Conservation (phyloP, 1,140 invertebrate species). For the Philopotamus ludificatus region DNA sequence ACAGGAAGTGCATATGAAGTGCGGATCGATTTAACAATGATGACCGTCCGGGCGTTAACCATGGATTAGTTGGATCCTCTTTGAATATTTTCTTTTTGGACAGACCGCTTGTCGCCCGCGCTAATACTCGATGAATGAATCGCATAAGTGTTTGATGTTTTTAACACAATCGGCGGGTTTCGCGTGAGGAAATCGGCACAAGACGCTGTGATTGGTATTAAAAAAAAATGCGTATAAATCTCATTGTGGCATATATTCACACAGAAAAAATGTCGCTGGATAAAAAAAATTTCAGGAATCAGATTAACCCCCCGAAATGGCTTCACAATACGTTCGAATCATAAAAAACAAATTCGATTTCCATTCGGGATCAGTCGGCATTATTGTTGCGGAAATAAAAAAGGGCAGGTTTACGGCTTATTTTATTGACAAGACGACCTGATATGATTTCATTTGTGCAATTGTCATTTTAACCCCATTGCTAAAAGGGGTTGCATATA, state of each 20-base stretch:
- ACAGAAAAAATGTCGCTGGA: not conserved
- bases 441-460: constrained; percentile 42
- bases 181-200: too few species aligned
- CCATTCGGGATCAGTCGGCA: constrained; percentile 36
- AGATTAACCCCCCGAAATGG: constrained; percentile 31
- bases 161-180: too few species aligned
- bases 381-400: constrained; percentile 37
- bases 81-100: too few species aligned
- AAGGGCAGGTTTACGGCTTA: constrained; percentile 33
- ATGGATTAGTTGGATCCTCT: too few species aligned
- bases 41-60: too few species aligned
- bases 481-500: not conserved
- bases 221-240: too few species aligned
- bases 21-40: too few species aligned
- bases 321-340: constrained; percentile 33
- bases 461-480: constrained; percentile 15
- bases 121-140: too few species aligned
- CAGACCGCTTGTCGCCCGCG: too few species aligned
- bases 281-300: constrained; percentile 21
- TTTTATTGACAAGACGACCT: constrained; percentile 36
- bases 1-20: too few species aligned
- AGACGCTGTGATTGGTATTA: too few species aligned
- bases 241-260: constrained; percentile 19
- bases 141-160: too few species aligned
- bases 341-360: constrained; percentile 43